Conservation (phyloP, 2,888 invertebrate genomes). For the Agriopis aurantiaria region DNA sequence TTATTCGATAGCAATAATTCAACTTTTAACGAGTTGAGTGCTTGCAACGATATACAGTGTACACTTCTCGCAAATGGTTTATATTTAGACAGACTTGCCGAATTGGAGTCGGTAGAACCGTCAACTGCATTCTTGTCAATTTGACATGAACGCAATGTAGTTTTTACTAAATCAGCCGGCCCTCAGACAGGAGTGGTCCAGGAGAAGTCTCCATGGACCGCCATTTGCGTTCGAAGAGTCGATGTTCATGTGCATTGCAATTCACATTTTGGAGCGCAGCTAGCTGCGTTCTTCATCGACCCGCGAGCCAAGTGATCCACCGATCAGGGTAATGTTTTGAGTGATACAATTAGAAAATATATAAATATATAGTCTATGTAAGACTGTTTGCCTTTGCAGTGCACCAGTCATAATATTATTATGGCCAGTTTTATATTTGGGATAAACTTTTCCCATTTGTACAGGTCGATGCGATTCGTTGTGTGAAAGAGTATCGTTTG, state of each 20-base stretch:
- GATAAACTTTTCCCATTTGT: too few relatives aligned
- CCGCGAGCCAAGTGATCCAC: conserved; percentile 87
- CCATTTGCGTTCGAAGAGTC: conserved; percentile 88
- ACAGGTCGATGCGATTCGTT: not conserved
- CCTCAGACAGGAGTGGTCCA: conserved; percentile 82
- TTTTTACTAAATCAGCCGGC: conserved; percentile 58
- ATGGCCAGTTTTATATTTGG: too few relatives aligned
- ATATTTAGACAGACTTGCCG: conserved; percentile 42
- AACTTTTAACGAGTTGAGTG: not conserved
- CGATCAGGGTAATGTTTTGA: conserved; percentile 70
- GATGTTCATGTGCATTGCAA: conserved; percentile 86
- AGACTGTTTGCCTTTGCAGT: too few relatives aligned
- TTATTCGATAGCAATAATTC: too few relatives aligned
- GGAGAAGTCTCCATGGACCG: conserved; percentile 77
- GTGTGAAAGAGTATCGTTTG: not conserved
- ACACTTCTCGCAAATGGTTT: not conserved
- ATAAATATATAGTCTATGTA: too few relatives aligned
- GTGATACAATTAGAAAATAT: too few relatives aligned
- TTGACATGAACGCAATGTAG: conserved; percentile 44
- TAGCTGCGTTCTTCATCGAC: conserved; percentile 64
- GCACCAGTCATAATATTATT: too few relatives aligned
- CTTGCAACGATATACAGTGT: too few relatives aligned
- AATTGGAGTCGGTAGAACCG: conserved; percentile 37
- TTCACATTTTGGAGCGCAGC: conserved; percentile 77
- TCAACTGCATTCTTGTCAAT: conserved; percentile 47